These are phyloP conservation scores for Bicyclus anynana DNA, from an alignment of 1,140 invertebrate species.

Conservation along the genomic window DNA sequence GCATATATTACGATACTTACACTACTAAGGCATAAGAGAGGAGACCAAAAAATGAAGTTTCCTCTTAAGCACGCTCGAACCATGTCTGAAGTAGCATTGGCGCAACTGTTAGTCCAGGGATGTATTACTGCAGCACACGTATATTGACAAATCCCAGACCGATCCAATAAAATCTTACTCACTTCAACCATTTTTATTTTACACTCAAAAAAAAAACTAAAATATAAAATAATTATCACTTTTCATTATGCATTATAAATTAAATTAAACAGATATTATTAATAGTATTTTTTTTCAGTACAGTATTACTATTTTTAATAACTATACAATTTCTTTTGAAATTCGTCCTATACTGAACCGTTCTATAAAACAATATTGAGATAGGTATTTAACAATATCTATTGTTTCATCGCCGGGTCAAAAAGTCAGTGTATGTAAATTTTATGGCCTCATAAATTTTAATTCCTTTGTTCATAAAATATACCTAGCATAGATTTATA, in stretches of 20 bases:
- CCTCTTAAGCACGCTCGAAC: conserved; percentile 35
- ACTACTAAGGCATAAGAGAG: conserved; percentile 32
- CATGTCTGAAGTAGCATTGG: conserved; percentile 37
- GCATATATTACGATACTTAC: conserved; percentile 32
- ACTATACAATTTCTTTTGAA: not conserved
- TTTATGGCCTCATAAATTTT: conserved; percentile 17
- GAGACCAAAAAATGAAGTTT: conserved; percentile 37
- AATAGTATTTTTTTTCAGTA: too few species aligned
- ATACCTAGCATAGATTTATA: too few species aligned
- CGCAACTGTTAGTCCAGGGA: conserved; percentile 49
- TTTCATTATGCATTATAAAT: not conserved
- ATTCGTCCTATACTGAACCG: not conserved
- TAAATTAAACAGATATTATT: not conserved
- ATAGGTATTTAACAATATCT: not conserved
- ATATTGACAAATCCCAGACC: not conserved
- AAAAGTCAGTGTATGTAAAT: conserved; percentile 16
- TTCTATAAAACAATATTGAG: not conserved
- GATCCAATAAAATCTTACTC: conserved; percentile 40
- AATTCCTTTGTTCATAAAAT: conserved; percentile 9
- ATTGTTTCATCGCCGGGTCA: conserved; percentile 19
- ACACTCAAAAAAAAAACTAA: not conserved
- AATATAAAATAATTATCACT: not conserved
- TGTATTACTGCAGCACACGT: conserved; percentile 36
- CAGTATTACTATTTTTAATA: not conserved
- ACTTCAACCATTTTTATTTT: conserved; percentile 50